Evolutionary conservation across 2,888 invertebrate species (phyloP), one percentile per base, ranked within the genome.

Genomic region (Leucophenga montana): DNA sequence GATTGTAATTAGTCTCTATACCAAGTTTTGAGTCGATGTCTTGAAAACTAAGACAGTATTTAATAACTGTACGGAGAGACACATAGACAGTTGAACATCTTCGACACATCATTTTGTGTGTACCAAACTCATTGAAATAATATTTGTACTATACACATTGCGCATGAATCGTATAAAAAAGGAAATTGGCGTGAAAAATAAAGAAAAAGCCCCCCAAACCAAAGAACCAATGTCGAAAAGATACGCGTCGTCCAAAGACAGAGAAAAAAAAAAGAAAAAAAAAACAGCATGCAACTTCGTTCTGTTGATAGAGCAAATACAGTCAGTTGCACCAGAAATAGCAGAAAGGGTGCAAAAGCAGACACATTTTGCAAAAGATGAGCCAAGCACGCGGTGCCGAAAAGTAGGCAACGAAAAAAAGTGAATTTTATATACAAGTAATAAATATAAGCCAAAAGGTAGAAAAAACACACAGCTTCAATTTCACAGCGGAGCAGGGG

Each of bases 11-110:
- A 4, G 3, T 27, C 4, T 27, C 4, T 33, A 31, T 31, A 27
- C n/a, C n/a, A n/a, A 59, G 16, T 11, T 16, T n/a, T 50, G 9
- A 11, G 59, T 16, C n/a, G n/a, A n/a, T n/a, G n/a, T n/a, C n/a
- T n/a, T n/a, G n/a, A n/a, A n/a, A n/a, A n/a, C n/a, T n/a, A n/a
- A n/a, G n/a, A n/a, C n/a, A n/a, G n/a, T n/a, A n/a, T 64, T 68
- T 66, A 72, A 74, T 70, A 77, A 72, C 80, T 78, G 76, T 74
- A 74, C 74, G 71, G 69, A 71, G 73, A 77, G 70, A 66, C 39
- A 68, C 68, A 73, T 72, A 46, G 69, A 74, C 75, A 69, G 70
- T 54, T 67, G 31, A 20, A 48, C 59, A 64, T 71, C 61, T 59
- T 65, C 31, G 22, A 57, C 14, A 33, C 61, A 59, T 64, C 20